Base-by-base conservation (phyloP, 1,140 invertebrate genomes). In the Drosophila ananassae region DNA sequence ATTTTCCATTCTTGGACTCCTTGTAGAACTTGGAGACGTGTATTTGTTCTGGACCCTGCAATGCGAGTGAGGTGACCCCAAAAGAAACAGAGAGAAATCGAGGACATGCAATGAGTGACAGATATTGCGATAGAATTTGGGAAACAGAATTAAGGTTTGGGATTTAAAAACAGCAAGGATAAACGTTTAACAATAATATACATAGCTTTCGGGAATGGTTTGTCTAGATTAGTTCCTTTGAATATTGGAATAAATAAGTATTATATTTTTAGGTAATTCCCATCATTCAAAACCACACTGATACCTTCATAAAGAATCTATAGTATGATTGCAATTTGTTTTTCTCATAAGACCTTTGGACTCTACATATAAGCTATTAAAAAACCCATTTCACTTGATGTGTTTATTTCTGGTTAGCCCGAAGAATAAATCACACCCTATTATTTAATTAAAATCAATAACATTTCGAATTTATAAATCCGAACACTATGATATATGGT, bases 21-120 rank as follows among this genome's bases (percentile, higher is more conserved):
- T 97, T 97, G 93, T 96, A 97, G 92, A 98, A 97, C 90, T 96
- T 96, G 21, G 98, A 98, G 48, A 97, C 97, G 73, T 97, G 94
- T 57, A 98, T 96, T 91, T 97, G 94, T 92, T 98, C 97, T 73
- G 96, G 94, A 80, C 97, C 97, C 97, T 98, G 94, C 32, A 95
- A 94, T 69, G 64, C 52, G 64, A 69, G 64, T 69, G 64, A 69
- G 32, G 52, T 50, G 67, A 71, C 64, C 67, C 64, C 64, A 69
- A 72, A 72, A 72, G 46, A 78, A 48, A 83, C 71, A 84, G 67
- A 74, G 46, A 78, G 50, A 82, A 61, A 64, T 69, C 71, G 83
- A 62, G 79, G 62, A 53, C 83, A 82, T 87, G 82, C 78, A 68
- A 89, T 89, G 83, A 79, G 76, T 89, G 84, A 55, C 50, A 67